phyloP scores from a whole-genome alignment of 2,888 invertebrate genomes.

The Dynastes tityus region DNA sequence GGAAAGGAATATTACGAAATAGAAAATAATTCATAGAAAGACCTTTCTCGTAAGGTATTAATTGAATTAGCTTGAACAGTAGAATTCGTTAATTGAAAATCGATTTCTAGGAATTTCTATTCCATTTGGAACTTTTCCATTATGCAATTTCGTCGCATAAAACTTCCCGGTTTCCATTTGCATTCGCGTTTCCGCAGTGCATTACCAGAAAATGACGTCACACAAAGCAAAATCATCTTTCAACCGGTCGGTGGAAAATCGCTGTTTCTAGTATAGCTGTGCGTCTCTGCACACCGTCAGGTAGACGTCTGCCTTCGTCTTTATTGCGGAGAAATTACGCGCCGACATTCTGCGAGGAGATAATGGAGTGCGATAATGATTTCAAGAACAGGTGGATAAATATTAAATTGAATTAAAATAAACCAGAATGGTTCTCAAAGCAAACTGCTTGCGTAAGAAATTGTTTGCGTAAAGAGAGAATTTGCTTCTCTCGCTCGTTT shows the following conservation, averaged over 20 bases:
- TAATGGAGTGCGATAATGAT: constrained; percentile 16
- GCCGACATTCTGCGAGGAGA: background rate
- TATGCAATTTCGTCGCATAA: background rate
- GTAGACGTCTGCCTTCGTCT: background rate
- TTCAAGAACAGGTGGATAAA: constrained; percentile 27
- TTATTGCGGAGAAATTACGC: constrained; percentile 2
- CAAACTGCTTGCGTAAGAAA: constrained; percentile 21
- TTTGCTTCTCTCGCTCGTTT: background rate
- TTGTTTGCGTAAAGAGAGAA: background rate
- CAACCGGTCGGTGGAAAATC: background rate
- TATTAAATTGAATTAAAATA: constrained; percentile 28
- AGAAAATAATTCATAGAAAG: too few relatives aligned
- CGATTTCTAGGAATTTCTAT: background rate
- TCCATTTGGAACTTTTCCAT: background rate
- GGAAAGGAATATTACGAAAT: too few relatives aligned
- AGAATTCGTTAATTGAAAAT: background rate
- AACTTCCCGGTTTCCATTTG: background rate
- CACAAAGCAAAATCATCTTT: background rate
- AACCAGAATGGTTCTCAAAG: constrained; percentile 11
- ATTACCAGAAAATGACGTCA: background rate
- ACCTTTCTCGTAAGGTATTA: too few relatives aligned
- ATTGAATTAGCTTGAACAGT: background rate
- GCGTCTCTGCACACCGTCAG: background rate
- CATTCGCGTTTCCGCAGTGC: background rate
- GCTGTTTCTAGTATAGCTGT: background rate